Base-by-base conservation (phyloP, 2,113 vertebrate genomes). In the Eubucco bourcierii region DNA sequence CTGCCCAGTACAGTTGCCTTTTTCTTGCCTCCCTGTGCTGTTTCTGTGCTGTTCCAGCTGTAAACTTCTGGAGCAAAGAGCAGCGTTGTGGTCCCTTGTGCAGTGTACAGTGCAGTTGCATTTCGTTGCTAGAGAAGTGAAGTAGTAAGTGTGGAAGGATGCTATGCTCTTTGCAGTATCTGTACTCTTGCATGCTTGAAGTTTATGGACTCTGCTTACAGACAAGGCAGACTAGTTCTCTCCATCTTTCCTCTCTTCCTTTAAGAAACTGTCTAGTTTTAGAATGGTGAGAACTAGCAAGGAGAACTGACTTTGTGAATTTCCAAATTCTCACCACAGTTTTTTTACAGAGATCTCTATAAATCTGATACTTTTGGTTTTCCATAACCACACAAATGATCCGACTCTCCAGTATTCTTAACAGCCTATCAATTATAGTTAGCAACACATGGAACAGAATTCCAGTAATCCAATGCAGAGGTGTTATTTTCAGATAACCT, bases 51-150 rank as follows among this genome's bases (percentile, higher is more conserved):
- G 0, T 28, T 74, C 65, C 31, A 47, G 55, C 53, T 89, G 52
- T 46, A 80, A 91, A 80, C n/a, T 21, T 81, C 73, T 47, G 80
- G 63, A 25, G 53, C 34, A 73, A 72, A 72, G 44, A 75, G 52
- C 58, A 55, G 24, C 55, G n/a, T 1, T 55, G 18, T 31, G 47
- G 23, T 31, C 9, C 16, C 59, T 31, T 14, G 13, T 16, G 6
- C 34, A 15, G 37, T 2, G 4, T 53, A 3, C 1, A 0, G 37
- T 6, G 59, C 44, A 33, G 21, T 3, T 28, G 23, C 12, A 11
- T 76, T 79, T 88, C 0, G 2, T 28, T 59, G 21, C 0, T 0
- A 31, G 56, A 67, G 24, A 66, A 23, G 2, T 18, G 44, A 15
- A 53, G 74, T 5, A 31, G n/a, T 15, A 56, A 34, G 29, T 16